Base-by-base conservation (phyloP, 2,113 vertebrate genomes). In the Dromiciops gliroides region DNA sequence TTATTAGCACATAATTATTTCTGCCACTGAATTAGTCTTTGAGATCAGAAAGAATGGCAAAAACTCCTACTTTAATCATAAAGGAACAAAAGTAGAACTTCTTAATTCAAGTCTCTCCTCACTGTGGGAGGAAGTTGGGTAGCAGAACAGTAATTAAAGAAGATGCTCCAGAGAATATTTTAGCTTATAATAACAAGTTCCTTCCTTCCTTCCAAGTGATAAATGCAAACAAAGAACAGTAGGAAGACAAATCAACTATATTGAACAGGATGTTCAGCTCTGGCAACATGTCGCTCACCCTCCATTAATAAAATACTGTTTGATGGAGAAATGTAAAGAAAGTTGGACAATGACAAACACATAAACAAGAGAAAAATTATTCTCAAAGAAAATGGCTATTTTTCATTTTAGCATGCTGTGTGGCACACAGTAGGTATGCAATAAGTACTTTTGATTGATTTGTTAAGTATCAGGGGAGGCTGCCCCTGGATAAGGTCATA, bases 201-300 rank as follows among this genome's bases (percentile, higher is more conserved):
- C 90, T 89, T 89, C 93, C 92, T 96, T 49, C 44, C 44, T 94
- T 92, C 44, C 60, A 95, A 92, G 67, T 75, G 31, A 95, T 83
- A 97, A 93, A 94, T 0, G 67, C 9, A 97, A 96, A 88, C 52
- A 94, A 44, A 25, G 97, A 92, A 95, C 47, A 94, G 2, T 19
- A 96, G 16, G 3, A 97, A 96, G 22, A 96, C 8, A 90, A 51
- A 93, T 0, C 44, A 93, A 97, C 48, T 1, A 94, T 31, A 92
- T 0, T 89, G 95, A 94, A 94, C 0, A 51, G 11, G 31, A 96
- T 92, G 89, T 96, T 89, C 50, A 95, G 31, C 9, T 47, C 1
- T 60, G 3, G 3, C 93, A 48, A n/a, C 48, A 83, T 8, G 0
- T 44, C 51, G 10, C 2, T 31, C 8, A 92, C 16, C 16, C 95